These are phyloP conservation scores for Phocoena sinus DNA, from an alignment of 2,113 vertebrate species.

Conservation along the genomic window DNA sequence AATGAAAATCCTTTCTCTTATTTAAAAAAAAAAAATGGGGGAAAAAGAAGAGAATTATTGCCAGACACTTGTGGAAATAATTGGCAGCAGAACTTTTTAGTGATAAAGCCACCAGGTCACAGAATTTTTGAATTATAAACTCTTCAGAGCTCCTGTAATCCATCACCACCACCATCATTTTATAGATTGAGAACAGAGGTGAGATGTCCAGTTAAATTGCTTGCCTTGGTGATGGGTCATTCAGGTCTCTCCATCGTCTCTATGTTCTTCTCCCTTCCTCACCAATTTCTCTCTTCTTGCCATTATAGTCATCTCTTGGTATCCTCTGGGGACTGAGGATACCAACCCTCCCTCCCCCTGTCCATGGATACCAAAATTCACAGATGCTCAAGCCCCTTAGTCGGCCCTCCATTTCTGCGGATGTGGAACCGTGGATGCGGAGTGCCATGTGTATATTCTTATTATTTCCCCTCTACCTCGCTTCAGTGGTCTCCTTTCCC, in stretches of 20 bases:
- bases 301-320: background rate
- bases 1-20: background rate
- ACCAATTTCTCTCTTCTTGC: background rate
- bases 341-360: background rate
- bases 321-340: background rate
- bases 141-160: background rate
- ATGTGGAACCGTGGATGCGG: too few species aligned
- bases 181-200: background rate
- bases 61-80: background rate
- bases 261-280: too few species aligned
- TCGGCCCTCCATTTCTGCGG: accelerated
- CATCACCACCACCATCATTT: background rate
- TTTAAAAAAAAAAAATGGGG: background rate
- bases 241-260: background rate
- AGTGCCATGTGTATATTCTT: background rate
- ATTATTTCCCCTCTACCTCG: background rate
- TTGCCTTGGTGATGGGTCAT: too few species aligned
- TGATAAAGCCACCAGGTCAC: background rate
- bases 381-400: too few species aligned
- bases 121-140: background rate
- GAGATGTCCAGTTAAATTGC: background rate
- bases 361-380: background rate
- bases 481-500: background rate
- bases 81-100: background rate
- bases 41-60: background rate